phyloP scores from a whole-genome alignment of 2,797 vertebrate species.

The Myiothlypis chrysogaster region DNA sequence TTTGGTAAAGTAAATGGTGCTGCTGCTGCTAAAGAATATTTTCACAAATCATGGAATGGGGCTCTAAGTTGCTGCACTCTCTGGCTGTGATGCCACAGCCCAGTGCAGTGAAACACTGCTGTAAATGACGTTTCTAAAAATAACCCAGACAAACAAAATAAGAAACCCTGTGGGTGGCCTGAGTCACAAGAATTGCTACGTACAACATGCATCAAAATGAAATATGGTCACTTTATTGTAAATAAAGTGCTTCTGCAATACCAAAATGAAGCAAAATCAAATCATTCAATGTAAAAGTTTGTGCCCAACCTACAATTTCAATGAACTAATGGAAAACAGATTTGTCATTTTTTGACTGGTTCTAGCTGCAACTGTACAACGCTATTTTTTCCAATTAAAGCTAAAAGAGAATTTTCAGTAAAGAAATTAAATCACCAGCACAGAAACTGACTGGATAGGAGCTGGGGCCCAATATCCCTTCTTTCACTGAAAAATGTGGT shows the following conservation, averaged over 20 bases:
- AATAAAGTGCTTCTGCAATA: background rate
- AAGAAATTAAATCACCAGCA: background rate
- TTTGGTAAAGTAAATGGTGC: constrained; percentile 68
- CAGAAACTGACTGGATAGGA: background rate
- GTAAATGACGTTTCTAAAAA: constrained; percentile 68
- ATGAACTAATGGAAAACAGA: background rate
- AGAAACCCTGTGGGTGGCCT: background rate
- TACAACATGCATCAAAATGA: background rate
- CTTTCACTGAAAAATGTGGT: background rate
- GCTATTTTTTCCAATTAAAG: background rate
- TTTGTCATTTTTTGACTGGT: background rate
- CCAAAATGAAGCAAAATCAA: background rate
- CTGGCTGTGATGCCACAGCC: constrained; percentile 74
- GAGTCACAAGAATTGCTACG: background rate
- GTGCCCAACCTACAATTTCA: background rate
- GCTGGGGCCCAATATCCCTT: background rate
- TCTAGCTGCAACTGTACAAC: background rate
- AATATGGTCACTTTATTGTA: background rate
- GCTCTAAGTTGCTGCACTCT: constrained; percentile 76
- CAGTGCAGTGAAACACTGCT: constrained; percentile 71
- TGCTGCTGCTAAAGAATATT: constrained; percentile 73
- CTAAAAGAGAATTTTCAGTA: background rate
- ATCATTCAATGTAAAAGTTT: background rate
- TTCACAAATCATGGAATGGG: constrained; percentile 80
- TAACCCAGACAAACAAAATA: constrained; percentile 61